Base-by-base conservation (phyloP, 1,140 invertebrate species). In the Battus philenor region DNA sequence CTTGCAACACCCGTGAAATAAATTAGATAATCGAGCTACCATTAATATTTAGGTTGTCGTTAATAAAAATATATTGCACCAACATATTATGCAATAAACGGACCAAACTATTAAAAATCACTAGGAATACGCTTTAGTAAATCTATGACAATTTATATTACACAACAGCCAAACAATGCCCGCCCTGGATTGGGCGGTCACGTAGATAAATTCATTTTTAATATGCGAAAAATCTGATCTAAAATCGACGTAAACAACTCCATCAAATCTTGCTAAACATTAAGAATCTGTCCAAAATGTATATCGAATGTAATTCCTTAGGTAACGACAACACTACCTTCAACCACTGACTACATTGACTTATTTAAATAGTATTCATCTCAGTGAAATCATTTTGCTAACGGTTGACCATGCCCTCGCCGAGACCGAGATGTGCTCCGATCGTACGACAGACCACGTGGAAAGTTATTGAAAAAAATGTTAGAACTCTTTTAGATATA, bases 291-390 rank as follows among this genome's bases (percentile, higher is more conserved):
- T 58, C 41, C 44, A 47, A 54, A 57, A 51, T 58, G 5, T 38
- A 50, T 64, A 47, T 61, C 31, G 38, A 63, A 57, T 57, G 57
- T 46, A 51, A 59, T 59, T 66, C 60, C 59, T 49, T 59, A 70
- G 62, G 66, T 74, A 79, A 79, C 68, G 69, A 79, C 68, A 67
- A 74, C 62, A 79, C 80, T 84, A 84, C 76, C 66, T 70, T 58
- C 66, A 81, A 81, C 73, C 77, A 76, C 59, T 68, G 80, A 78
- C 80, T 84, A 81, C 77, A 72, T 75, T 59, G 54, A 74, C 68
- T 61, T 71, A 68, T 68, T 72, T 74, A 75, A 71, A 70, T 72
- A 78, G 53, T 74, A 68, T 74, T 68, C 73, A 74, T 67, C 48
- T 75, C 58, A 68, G 63, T 67, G 48, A 63, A 68, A 60, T 72